Base-by-base conservation (phyloP, 2,888 invertebrate species). In the Tinea pellionella region DNA sequence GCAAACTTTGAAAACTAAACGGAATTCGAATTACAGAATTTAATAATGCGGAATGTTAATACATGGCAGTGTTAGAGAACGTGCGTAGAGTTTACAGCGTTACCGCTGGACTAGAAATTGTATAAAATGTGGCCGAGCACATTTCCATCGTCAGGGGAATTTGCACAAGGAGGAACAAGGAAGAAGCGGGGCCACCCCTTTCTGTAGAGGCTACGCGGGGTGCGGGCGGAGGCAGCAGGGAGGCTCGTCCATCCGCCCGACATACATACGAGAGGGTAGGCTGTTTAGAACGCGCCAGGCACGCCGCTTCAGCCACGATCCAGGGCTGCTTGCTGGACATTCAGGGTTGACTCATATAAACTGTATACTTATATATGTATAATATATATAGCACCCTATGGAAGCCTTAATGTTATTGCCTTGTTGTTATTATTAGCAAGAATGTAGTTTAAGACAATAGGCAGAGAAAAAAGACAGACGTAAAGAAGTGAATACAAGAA, bases 141-240 rank as follows among this genome's bases (percentile, higher is more conserved):
- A 85, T 85, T 86, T 86, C 84, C 84, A 86, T 87, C 86, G 86
- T 78, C 86, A 78, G 80, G 86, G 86, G 86, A 87, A 87, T 87
- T 86, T 85, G 86, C 86, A 86, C 84, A 86, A 86, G 86, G 86
- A 85, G 86, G 83, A 80, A 84, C 80, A 80, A 84, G 86, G 86
- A 85, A 86, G 85, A 80, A 74, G 77, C 74, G 75, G 84, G 78
- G 76, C 80, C 79, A 80, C 83, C 84, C 85, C 84, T 83, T 84
- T 85, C 78, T 77, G 77, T 74, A 75, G 80, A 78, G 76, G 78
- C 18, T 15, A n/a, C 6, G 42, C 42, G 59, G 59, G 59, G 42
- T 9, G 12, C 59, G 58, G 58, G 29, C 56, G 56, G 19, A 13
- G 32, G 58, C 29, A 13, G 4, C 75, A 69, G 69, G 65, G 75